A percentile compares a stretch with the other conserved stretches of the same genome.
Conservation (phyloP, 2,888 invertebrate genomes). For the Chaetogeoica ovagalla region DNA sequence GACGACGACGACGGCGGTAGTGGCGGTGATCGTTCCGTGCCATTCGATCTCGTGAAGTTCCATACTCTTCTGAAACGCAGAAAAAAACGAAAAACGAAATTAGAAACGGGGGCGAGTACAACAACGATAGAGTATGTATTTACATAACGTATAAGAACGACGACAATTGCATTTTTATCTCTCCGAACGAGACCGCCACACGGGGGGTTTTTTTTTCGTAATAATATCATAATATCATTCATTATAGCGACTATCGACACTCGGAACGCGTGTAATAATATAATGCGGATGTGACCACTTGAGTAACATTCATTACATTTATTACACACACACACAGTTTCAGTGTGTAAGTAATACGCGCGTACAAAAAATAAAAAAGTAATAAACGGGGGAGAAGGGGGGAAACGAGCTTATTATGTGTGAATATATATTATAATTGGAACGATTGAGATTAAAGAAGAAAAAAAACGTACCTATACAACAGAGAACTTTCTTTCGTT, state of each 20-base stretch:
- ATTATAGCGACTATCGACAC: neutral
- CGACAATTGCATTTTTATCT: neutral
- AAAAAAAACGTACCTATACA: neutral
- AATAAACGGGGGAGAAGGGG: no score
- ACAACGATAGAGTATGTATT: neutral
- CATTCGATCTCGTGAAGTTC: neutral
- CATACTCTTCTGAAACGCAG: conserved; percentile 28
- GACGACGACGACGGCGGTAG: no score
- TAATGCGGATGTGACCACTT: conserved; percentile 28
- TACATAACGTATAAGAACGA: no score
- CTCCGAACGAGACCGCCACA: neutral
- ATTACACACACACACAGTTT: no score
- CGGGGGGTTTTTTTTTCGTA: neutral
- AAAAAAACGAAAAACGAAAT: neutral
- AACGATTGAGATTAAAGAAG: neutral
- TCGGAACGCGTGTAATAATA: neutral
- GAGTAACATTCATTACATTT: neutral
- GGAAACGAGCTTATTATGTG: neutral
- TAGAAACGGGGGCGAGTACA: neutral
- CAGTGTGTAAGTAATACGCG: no score
- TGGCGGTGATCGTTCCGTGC: neutral
- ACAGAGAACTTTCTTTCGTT: neutral
- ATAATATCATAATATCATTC: neutral
- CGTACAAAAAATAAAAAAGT: no score
- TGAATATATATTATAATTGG: neutral